These are phyloP conservation scores for Drosophila nigrodunni DNA, from an alignment of 1,140 invertebrate genomes.

Conservation along the genomic window DNA sequence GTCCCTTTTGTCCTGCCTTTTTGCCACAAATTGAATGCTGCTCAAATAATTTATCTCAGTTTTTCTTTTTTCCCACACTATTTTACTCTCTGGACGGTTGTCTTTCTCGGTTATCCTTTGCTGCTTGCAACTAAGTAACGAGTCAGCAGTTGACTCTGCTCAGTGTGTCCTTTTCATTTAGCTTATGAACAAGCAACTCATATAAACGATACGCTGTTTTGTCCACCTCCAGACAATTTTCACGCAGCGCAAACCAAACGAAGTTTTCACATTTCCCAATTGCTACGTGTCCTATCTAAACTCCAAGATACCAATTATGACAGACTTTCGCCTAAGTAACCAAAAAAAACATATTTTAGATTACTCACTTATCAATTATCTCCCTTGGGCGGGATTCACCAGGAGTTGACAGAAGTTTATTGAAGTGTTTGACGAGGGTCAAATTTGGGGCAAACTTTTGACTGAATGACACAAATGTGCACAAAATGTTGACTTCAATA, in stretches of 20 bases:
- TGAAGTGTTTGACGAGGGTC: constrained; percentile 34
- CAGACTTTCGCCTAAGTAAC: constrained; percentile 16
- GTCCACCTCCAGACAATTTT: constrained; percentile 11
- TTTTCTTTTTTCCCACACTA: constrained; percentile 8
- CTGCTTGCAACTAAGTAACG: constrained; percentile 15
- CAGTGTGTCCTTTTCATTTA: constrained; percentile 20
- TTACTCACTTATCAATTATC: neutral
- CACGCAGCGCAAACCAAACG: constrained; percentile 1
- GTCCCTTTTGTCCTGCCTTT: neutral
- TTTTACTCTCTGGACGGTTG: constrained; percentile 3
- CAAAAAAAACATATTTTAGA: constrained; percentile 1
- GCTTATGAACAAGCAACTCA: constrained; percentile 2
- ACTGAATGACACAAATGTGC: constrained; percentile 4
- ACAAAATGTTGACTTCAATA: constrained; percentile 6
- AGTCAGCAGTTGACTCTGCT: constrained; percentile 16
- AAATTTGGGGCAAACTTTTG: neutral
- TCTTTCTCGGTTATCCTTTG: neutral
- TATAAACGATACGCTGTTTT: constrained; percentile 37
- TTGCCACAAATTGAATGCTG: constrained; percentile 65
- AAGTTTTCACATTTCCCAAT: constrained; percentile 16
- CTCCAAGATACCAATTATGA: constrained; percentile 31
- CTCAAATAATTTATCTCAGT: constrained; percentile 67
- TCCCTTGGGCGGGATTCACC: neutral
- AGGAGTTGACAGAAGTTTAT: constrained; percentile 16
- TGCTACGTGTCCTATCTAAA: neutral